phyloP scores from a whole-genome alignment of 1,140 invertebrate species.

The Hypothenemus hampei region DNA sequence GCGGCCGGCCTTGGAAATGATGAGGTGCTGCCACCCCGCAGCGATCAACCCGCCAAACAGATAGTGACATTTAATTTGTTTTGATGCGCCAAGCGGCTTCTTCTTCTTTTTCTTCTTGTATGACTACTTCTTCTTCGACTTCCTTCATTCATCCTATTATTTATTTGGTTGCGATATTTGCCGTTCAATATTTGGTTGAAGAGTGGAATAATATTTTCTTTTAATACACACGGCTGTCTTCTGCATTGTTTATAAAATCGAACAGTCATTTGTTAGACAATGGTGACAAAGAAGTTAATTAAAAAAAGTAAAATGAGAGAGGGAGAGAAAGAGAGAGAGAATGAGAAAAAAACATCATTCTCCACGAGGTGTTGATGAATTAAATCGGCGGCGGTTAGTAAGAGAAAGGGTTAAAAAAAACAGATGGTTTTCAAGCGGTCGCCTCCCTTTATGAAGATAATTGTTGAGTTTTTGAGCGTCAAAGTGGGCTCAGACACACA shows the following conservation, averaged over 20 bases:
- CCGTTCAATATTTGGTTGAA: too few relatives aligned
- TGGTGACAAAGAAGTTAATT: background rate
- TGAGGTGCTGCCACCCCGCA: constrained; percentile 34
- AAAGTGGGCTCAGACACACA: background rate
- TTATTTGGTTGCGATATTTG: too few relatives aligned
- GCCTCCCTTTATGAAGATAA: background rate
- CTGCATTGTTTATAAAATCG: too few relatives aligned
- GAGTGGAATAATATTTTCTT: too few relatives aligned
- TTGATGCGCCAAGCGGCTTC: constrained; percentile 24
- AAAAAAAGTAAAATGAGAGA: background rate
- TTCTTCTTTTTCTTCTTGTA: constrained; percentile 10
- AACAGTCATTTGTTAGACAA: too few relatives aligned
- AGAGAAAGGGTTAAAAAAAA: background rate
- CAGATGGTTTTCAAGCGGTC: background rate
- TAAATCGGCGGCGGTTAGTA: too few relatives aligned
- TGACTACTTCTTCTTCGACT: too few relatives aligned
- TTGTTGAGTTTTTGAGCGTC: background rate
- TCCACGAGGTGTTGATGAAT: too few relatives aligned
- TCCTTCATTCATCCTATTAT: too few relatives aligned
- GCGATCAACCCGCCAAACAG: constrained; percentile 15
- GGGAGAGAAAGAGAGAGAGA: background rate
- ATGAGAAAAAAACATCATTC: background rate
- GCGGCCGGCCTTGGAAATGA: constrained; percentile 32
- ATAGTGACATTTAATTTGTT: constrained; percentile 39
- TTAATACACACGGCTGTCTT: too few relatives aligned